phyloP scores from a whole-genome alignment of 2,797 vertebrate genomes.

The Acipenser ruthenus region DNA sequence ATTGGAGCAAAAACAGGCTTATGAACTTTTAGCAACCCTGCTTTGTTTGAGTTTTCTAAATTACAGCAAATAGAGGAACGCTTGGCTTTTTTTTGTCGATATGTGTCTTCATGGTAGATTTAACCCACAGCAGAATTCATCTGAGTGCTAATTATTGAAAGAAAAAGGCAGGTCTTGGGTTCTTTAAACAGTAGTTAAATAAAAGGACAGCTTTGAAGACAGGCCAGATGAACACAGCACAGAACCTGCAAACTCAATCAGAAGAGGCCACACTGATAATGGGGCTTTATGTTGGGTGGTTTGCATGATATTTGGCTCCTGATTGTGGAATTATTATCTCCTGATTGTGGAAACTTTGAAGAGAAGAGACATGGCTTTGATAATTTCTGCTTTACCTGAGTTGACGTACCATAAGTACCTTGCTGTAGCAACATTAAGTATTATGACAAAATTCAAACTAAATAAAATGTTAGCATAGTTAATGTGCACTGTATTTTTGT shows the following conservation, averaged over 20 bases:
- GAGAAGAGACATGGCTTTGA: too few relatives aligned
- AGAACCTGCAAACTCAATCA: slow-evolving; percentile 23
- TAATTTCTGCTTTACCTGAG: too few relatives aligned
- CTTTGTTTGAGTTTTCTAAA: slow-evolving; percentile 47
- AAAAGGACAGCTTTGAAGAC: slow-evolving; percentile 35
- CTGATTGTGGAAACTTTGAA: too few relatives aligned
- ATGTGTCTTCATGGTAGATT: slow-evolving; percentile 41
- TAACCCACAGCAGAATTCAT: slow-evolving; percentile 43
- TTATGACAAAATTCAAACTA: too few relatives aligned
- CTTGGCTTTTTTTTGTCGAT: slow-evolving; percentile 31
- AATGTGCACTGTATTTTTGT: too few relatives aligned
- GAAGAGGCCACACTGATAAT: slow-evolving; percentile 20
- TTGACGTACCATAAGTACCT: too few relatives aligned
- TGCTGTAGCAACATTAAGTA: too few relatives aligned
- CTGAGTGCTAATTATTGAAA: slow-evolving; percentile 43
- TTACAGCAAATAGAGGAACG: slow-evolving; percentile 42
- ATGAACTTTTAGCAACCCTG: slow-evolving; percentile 37
- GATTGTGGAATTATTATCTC: too few relatives aligned
- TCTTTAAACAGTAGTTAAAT: slow-evolving; percentile 45
- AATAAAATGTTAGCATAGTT: too few relatives aligned
- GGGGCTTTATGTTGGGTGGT: slow-evolving; percentile 18
- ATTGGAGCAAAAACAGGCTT: slow-evolving; percentile 44
- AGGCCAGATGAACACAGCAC: slow-evolving; percentile 22
- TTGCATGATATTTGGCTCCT: slow-evolving; percentile 3
- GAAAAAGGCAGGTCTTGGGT: slow-evolving; percentile 42